Evolutionary conservation across 2,888 invertebrate species (phyloP), one percentile per base, ranked within the genome.

Genomic region (Siphonodentalium dalli): DNA sequence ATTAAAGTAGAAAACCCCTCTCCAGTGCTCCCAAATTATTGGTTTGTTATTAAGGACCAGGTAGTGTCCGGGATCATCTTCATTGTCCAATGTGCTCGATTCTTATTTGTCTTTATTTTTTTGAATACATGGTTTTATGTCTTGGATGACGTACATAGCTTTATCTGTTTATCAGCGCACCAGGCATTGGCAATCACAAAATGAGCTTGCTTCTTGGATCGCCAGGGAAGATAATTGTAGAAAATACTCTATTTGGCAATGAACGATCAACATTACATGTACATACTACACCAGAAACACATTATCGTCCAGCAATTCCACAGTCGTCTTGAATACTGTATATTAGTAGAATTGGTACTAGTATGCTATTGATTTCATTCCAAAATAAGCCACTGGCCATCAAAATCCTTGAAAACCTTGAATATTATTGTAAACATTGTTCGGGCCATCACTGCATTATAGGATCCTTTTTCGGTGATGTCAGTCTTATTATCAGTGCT

Each of bases 21-120:
- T 11, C 40, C 40, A 40, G 40, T 40, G 40, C 23, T 40, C 40
- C 40, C 40, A 40, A 24, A 40, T 26, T 23, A 40, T 24, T 15
- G 20, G 23, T 23, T n/a, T 40, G 8, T 40, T 23, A 24, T 40
- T 40, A 23, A 40, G 26, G 11, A 24, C n/a, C n/a, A 39, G 8
- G 24, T 40, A 40, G 15, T 26, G 23, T 21, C 40, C 40, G 26
- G 1, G 40, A 1, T 23, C 24, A 24, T 23, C 15, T 40, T 23
- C 13, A 23, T 40, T 20, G 18, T 20, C 1, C 4, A 24, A 15
- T 24, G 23, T 40, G 40, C 23, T 40, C 15, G 40, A 40, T 40
- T 40, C 40, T 11, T 11, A 24, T 15, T 40, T 40, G 39, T 20
- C 26, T 15, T 26, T 15, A 23, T 24, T 23, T 26, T 39, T 39